Conservation (phyloP, 2,797 vertebrate species). For the Chromis chromis region DNA sequence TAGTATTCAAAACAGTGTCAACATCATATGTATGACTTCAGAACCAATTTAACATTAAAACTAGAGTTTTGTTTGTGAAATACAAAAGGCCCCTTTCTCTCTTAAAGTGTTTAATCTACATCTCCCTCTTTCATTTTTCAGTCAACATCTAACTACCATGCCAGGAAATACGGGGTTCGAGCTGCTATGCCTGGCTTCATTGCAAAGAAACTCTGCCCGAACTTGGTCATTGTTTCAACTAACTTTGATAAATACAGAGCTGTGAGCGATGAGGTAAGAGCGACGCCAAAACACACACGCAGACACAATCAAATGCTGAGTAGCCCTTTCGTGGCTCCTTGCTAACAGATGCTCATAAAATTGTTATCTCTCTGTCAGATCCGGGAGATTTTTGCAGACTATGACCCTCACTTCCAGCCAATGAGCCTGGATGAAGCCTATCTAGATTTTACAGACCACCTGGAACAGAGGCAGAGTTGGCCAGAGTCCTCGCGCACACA, state of each 20-base stretch:
- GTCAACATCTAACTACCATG: conserved; percentile 97
- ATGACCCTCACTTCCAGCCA: conserved; percentile 93
- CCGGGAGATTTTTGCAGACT: conserved; percentile 91
- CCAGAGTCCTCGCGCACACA: conserved; percentile 88
- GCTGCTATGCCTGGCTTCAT: conserved; percentile 99
- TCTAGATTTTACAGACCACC: conserved; percentile 94
- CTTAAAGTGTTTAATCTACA: not conserved
- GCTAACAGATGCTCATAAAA: conserved; percentile 28
- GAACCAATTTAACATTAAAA: not conserved
- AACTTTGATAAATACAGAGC: conserved; percentile 95
- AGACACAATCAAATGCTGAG: not conserved
- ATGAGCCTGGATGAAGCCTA: conserved; percentile 98
- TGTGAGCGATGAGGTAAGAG: conserved; percentile 92
- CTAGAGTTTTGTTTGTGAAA: not conserved
- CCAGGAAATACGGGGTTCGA: conserved; percentile 95
- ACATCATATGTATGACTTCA: not conserved
- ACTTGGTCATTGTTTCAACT: conserved; percentile 90
- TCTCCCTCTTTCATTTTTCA: conserved; percentile 69
- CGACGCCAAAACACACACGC: not conserved
- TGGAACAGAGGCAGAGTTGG: conserved; percentile 90
- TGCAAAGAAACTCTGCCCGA: conserved; percentile 94
- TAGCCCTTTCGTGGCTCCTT: not conserved
- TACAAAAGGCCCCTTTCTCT: not conserved
- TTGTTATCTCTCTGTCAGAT: conserved; percentile 83
- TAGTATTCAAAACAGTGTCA: too few species aligned